Evolutionary conservation across 2,888 invertebrate genomes (phyloP), one percentile per base, ranked within the genome.

Genomic region (Entomobrya proxima): DNA sequence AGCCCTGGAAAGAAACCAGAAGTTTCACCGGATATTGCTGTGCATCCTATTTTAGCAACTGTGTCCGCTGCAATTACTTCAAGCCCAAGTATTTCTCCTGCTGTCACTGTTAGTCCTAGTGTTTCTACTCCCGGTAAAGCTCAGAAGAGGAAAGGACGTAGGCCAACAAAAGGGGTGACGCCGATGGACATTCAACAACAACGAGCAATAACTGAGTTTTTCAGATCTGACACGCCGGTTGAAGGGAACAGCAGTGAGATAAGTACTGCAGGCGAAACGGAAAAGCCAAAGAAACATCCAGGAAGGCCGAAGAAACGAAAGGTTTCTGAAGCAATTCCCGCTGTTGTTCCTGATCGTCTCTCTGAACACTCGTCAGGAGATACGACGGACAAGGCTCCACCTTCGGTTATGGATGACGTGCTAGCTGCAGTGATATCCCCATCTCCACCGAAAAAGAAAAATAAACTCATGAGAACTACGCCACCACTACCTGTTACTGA

Each of bases 221-320:
- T 85, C 55, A 32, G 13, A 35, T 15, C 61, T 37, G 80, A 47
- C 7, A 35, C 50, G 9, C 7, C 18, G 35, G 27, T 2, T 58
- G 85, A 69, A 40, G 37, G 35, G 52, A 72, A 21, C n/a, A 35
- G 24, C 30, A 32, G n/a, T 44, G 27, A 32, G 0, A 9, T 13
- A 11, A 55, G 11, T 18, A 18, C n/a, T 35, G 27, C 44, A 1
- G 44, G 1, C 15, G 64, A 40, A 4, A 4, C 7, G 40, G 44
- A 40, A 24, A 74, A 74, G 30, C 11, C 74, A 74, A 74, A 74
- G 74, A 74, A 74, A 74, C 21, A 67, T 13, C 74, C 30, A 35
- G 88, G 88, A 44, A 67, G 88, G 78, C 87, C 87, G 7, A 82
- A 81, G 52, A 87, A 87, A 77, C 47, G 83, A 67, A 79, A 83